Percentiles rank a stretch among this genome's conserved stretches.
These are phyloP conservation scores for Fistularia tabacaria DNA, from an alignment of 2,797 vertebrate species.

Conservation along the genomic window DNA sequence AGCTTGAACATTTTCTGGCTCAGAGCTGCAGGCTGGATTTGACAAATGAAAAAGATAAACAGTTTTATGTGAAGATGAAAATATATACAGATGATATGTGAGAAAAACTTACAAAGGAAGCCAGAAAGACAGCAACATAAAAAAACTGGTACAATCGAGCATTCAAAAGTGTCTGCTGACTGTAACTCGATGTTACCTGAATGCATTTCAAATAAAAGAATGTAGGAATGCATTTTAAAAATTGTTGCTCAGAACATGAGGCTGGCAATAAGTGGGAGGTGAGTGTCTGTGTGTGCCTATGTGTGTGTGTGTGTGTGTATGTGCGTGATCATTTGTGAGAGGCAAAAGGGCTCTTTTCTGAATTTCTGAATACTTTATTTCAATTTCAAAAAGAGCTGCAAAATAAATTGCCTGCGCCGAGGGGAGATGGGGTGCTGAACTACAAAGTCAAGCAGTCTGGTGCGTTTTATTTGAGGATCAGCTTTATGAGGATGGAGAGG, in stretches of 20 bases:
- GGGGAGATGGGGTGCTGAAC: constrained; percentile 25
- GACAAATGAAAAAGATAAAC: background rate
- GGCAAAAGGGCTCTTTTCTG: constrained; percentile 28
- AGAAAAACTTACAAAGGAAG: too few species aligned
- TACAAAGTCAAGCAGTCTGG: constrained; percentile 58
- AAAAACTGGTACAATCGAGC: background rate
- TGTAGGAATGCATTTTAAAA: too few species aligned
- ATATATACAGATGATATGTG: too few species aligned
- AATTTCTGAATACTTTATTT: constrained; percentile 61
- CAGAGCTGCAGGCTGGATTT: constrained; percentile 88
- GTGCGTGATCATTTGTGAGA: constrained; percentile 26
- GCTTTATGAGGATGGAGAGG: constrained; percentile 32
- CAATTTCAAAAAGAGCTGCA: constrained; percentile 59
- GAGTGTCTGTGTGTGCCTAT: background rate
- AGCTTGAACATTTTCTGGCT: constrained; percentile 90
- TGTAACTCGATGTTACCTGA: constrained; percentile 14
- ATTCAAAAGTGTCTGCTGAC: background rate
- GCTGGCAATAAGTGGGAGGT: constrained; percentile 12
- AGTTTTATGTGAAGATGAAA: too few species aligned
- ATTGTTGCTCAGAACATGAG: constrained; percentile 10
- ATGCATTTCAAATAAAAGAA: constrained; percentile 3
- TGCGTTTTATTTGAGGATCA: constrained; percentile 28
- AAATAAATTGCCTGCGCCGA: constrained; percentile 49
- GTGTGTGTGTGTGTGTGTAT: constrained; percentile 4
- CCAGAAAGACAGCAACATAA: background rate